Evolutionary conservation across 2,888 invertebrate genomes (phyloP).

Genomic region (Hemistola chrysoprasaria): DNA sequence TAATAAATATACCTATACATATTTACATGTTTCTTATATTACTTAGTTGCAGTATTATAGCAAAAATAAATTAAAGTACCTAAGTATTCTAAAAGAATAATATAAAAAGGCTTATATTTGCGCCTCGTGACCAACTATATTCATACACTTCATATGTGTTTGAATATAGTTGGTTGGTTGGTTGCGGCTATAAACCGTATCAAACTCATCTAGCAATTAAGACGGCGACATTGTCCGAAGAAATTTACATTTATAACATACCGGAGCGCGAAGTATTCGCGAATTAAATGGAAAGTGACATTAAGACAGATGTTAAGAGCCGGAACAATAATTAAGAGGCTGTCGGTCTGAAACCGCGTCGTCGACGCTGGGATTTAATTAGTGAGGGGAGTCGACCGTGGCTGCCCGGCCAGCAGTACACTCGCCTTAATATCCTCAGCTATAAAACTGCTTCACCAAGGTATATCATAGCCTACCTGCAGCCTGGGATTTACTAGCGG

Average conservation of each 20-base stretch:
- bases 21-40: no score
- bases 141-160: no score
- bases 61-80: no score
- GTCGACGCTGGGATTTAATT: constrained; percentile 79
- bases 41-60: no score
- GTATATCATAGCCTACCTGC: constrained; percentile 3
- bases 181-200: no score
- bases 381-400: constrained; percentile 68
- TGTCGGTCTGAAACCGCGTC: constrained; percentile 75
- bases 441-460: constrained; percentile 22
- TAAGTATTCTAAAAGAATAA: no score
- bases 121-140: no score
- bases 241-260: constrained; percentile 56
- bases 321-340: constrained; percentile 80
- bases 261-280: constrained; percentile 57
- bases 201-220: constrained; percentile 13
- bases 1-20: no score
- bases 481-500: constrained; percentile 7
- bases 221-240: constrained; percentile 42
- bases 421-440: constrained; percentile 27
- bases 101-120: no score
- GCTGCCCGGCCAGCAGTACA: constrained; percentile 35
- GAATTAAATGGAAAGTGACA: constrained; percentile 75
- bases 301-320: constrained; percentile 80
- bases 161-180: no score